These are phyloP conservation scores for Mimas tiliae DNA, from an alignment of 2,888 invertebrate genomes.

Conservation along the genomic window DNA sequence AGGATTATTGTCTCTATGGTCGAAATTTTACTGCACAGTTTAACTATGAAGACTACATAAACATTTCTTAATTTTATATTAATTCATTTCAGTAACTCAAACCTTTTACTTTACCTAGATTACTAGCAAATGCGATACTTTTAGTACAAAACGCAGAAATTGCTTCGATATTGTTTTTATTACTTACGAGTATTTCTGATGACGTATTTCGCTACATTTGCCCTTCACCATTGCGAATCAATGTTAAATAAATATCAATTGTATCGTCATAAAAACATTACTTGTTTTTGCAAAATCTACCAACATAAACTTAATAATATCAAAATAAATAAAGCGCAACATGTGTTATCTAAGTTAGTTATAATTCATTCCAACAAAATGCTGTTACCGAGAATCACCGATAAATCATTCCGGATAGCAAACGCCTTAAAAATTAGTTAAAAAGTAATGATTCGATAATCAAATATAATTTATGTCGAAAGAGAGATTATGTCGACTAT, in stretches of 20 bases:
- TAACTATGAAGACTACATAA: too few relatives aligned
- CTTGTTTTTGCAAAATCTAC: neutral
- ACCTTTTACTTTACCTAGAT: too few relatives aligned
- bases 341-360: too few relatives aligned
- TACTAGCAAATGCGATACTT: neutral
- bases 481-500: slow-evolving; percentile 3
- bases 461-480: neutral
- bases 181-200: neutral
- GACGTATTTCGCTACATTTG: slow-evolving; percentile 9
- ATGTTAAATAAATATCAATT: slow-evolving; percentile 15
- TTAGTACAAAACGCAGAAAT: neutral
- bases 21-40: too few relatives aligned
- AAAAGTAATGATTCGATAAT: too few relatives aligned
- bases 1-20: too few relatives aligned
- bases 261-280: neutral
- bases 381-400: too few relatives aligned
- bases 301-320: neutral
- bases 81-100: too few relatives aligned
- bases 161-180: neutral
- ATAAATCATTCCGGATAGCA: too few relatives aligned
- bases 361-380: too few relatives aligned
- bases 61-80: too few relatives aligned
- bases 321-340: neutral
- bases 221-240: neutral
- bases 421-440: too few relatives aligned